Conservation (phyloP, 2,888 invertebrate species). For the Nomada lathburiana region DNA sequence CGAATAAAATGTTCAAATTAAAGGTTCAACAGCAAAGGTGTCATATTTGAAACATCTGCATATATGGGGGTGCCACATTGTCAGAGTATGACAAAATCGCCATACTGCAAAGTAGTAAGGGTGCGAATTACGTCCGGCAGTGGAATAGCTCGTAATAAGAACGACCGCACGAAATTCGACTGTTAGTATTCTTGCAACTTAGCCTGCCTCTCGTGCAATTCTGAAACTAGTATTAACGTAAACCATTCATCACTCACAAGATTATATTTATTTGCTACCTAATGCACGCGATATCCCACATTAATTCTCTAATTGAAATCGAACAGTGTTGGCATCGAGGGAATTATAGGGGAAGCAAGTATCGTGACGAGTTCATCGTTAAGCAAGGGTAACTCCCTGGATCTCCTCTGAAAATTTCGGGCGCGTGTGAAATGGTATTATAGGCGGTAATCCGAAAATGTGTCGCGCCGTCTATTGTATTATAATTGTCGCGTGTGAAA, state of each 20-base stretch:
- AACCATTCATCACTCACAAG: slow-evolving; percentile 35
- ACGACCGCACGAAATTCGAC: slow-evolving; percentile 46
- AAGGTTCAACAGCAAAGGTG: slow-evolving; percentile 36
- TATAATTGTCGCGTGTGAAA: not conserved
- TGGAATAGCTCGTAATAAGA: slow-evolving; percentile 32
- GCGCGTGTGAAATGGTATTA: not conserved
- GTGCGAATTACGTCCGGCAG: slow-evolving; percentile 37
- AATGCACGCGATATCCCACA: slow-evolving; percentile 18
- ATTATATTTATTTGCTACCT: slow-evolving; percentile 31
- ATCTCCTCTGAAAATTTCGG: slow-evolving; percentile 1
- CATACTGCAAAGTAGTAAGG: slow-evolving; percentile 47
- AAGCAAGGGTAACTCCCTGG: slow-evolving; percentile 13
- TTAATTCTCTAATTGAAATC: slow-evolving; percentile 10
- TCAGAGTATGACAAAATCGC: slow-evolving; percentile 24
- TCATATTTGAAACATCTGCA: not conserved
- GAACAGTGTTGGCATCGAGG: slow-evolving; percentile 19
- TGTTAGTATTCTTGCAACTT: slow-evolving; percentile 40
- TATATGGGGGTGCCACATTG: not conserved
- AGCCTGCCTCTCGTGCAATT: slow-evolving; percentile 25
- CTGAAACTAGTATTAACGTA: slow-evolving; percentile 34
- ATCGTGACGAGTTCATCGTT: slow-evolving; percentile 24
- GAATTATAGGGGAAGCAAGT: slow-evolving; percentile 16
- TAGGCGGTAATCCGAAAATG: not conserved
- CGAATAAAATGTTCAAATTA: not conserved
- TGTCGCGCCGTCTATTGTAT: not conserved